Conservation (phyloP, 1,140 invertebrate genomes). For the Drosophila orosa region DNA sequence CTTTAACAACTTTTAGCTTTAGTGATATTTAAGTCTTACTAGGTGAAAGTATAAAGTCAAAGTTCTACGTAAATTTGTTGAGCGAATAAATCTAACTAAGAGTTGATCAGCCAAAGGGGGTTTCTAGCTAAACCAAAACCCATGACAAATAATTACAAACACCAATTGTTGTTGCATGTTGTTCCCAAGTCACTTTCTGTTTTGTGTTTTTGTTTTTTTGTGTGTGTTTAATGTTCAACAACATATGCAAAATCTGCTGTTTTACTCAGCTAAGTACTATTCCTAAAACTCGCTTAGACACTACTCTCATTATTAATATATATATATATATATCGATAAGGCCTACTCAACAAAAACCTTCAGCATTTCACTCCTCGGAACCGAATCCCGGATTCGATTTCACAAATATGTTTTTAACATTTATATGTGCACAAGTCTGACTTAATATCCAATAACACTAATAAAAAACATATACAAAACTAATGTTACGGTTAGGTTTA, state of each 20-base stretch:
- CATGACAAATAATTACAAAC: conserved; percentile 61
- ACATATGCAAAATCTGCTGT: conserved; percentile 34
- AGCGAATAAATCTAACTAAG: conserved; percentile 52
- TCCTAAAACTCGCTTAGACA: conserved; percentile 26
- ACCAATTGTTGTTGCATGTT: conserved; percentile 59
- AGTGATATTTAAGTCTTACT: conserved; percentile 42
- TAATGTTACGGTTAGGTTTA: conserved; percentile 69
- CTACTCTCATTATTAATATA: conserved; percentile 11
- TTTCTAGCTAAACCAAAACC: conserved; percentile 26
- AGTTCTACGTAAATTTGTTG: conserved; percentile 41
- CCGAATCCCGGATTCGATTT: conserved; percentile 29
- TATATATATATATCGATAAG: conserved; percentile 42
- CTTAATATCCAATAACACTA: conserved; percentile 75
- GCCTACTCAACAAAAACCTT: conserved; percentile 58
- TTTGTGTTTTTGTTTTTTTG: neutral
- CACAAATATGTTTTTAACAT: conserved; percentile 71
- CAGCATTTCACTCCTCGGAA: conserved; percentile 32
- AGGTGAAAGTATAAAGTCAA: conserved; percentile 39
- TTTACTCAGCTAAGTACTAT: conserved; percentile 31
- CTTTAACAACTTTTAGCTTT: conserved; percentile 50
- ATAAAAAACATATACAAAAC: conserved; percentile 81
- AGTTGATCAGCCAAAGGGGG: conserved; percentile 17
- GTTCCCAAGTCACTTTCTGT: conserved; percentile 67
- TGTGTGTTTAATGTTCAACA: conserved; percentile 35
- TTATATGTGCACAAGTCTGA: conserved; percentile 82